Evolutionary conservation across 2,797 vertebrate genomes (phyloP), one percentile per base, ranked within the genome.

Genomic region (Falco rusticolus): DNA sequence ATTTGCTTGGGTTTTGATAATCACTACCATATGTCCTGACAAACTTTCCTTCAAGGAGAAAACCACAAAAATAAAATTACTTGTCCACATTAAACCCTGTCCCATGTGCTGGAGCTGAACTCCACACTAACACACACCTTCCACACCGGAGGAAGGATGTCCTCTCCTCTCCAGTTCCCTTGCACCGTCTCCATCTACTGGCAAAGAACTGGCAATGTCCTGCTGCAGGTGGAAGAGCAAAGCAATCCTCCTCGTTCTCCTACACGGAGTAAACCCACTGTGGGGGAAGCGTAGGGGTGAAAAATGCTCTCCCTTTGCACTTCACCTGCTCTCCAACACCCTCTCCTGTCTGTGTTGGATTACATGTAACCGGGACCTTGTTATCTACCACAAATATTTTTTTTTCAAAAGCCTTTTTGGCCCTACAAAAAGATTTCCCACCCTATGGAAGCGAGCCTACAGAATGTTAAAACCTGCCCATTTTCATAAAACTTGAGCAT

Each of bases 1-100:
- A 50, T 89, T 89, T 80, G 19, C 43, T 81, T 88, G 39, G 3
- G 61, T 81, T 90, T 81, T 71, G 89, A 77, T 74, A 94, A 93
- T 71, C 47, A 37, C 37, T 89, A 84, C 64, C 56, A 92, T 77
- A 45, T 4, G 13, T 82, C 37, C 50, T 56, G 65, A 45, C 8
- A 59, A 66, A 34, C 59, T 59, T 39, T 77, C 57, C 77, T 81
- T 87, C 54, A 84, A 48, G 57, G 63, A 88, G 19, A 82, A 88
- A 59, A 68, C 48, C 68, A 64, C 60, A 82, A 90, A 79, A 89
- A 45, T 10, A 37, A 21, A 37, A 21, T 74, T 66, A 7, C 70
- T 94, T 69, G 76, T 84, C 78, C 51, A 79, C 31, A 48, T 77
- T 83, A 85, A 90, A 89, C 19, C 34, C 57, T 53, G 21, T 50